Base-by-base conservation (phyloP, 2,888 invertebrate species). In the Heliconius hortense region DNA sequence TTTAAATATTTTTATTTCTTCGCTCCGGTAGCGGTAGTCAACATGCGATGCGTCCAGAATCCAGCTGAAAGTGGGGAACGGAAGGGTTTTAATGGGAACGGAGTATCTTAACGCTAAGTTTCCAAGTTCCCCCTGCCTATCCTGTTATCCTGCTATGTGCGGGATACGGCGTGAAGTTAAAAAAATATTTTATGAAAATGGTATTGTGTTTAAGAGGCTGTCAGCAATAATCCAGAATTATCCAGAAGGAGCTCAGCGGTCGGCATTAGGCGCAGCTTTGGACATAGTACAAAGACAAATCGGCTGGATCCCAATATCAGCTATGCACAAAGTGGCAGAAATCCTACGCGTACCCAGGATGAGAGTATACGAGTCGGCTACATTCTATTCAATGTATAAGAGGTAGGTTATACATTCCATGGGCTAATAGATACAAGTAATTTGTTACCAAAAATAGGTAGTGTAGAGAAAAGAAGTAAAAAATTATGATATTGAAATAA, bases 281-380 rank as follows among this genome's bases (percentile, higher is more conserved):
- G 93, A 92, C 69, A 84, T 93, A 10, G 93, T 83, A 10, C 93
- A 93, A 80, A 86, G 93, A 73, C 93, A 93, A 80, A 87, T 90
- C 0, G 93, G 93, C 31, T 94, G 93, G 93, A 82, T 94, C 1
- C 92, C 92, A 0, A 90, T 93, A 82, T 88, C 93, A 8, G 92
- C 92, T 8, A 91, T 92, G 92, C 89, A 93, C 78, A 92, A 87
- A 81, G 83, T 92, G 5, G 92, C 93, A 1, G 88, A 90, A 59
- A 79, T 91, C 4, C 84, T 93, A 4, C 80, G 82, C 70, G 81
- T 92, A 43, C 93, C 93, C 0, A 85, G 92, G 75, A 87, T 93
- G 77, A 88, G 93, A 75, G 91, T 93, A 2, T 93, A 93, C 76
- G 93, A 93, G 79, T 90, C 83, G 83, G 87, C 84, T 48, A 91